Percentiles rank a stretch among this genome's conserved stretches.
These are phyloP conservation scores for Diadophis punctatus DNA, from an alignment of 2,113 vertebrate genomes.

Conservation along the genomic window DNA sequence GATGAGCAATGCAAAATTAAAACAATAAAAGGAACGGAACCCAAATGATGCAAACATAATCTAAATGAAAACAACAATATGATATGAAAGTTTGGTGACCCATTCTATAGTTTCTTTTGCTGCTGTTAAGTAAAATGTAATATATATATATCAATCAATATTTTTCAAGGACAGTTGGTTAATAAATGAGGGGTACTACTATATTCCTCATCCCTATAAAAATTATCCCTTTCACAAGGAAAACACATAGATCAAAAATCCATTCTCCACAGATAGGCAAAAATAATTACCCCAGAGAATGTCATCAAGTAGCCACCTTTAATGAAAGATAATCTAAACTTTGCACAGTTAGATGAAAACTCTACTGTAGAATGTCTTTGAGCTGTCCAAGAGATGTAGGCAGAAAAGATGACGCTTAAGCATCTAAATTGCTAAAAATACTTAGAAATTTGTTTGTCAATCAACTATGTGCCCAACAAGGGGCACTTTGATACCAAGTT, in stretches of 20 bases:
- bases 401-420: neutral
- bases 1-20: neutral
- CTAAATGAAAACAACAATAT: neutral
- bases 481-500: neutral
- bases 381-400: neutral
- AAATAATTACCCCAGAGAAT: neutral
- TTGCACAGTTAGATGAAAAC: neutral
- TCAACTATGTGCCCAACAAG: neutral
- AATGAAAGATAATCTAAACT: neutral
- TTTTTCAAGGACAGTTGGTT: neutral
- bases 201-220: neutral
- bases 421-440: neutral
- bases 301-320: neutral
- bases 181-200: neutral
- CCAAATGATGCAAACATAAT: neutral
- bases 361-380: neutral
- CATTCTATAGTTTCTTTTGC: neutral
- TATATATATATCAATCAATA: neutral
- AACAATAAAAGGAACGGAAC: neutral
- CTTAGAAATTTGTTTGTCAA: neutral
- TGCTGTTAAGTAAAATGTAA: neutral
- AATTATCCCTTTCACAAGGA: neutral
- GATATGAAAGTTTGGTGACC: neutral
- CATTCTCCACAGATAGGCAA: neutral
- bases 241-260: neutral